phyloP scores from a whole-genome alignment of 2,888 invertebrate species.

The Tetropium fuscum region DNA sequence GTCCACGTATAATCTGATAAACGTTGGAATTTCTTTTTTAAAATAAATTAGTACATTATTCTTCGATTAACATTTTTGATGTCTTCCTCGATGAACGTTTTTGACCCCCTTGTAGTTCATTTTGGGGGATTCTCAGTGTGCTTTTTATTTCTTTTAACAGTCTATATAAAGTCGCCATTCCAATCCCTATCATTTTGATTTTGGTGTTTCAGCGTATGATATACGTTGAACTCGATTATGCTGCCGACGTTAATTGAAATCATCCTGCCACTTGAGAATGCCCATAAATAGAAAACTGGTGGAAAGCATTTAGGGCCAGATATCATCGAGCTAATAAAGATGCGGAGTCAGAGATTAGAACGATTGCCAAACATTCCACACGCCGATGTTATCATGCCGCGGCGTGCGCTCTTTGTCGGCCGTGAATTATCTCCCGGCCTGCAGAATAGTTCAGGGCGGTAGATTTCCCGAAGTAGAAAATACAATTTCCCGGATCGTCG shows the following conservation, averaged over 20 bases:
- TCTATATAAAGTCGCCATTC: no score
- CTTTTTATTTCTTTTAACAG: no score
- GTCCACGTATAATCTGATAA: no score
- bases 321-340: constrained; percentile 54
- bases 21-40: no score
- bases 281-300: background rate
- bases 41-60: no score
- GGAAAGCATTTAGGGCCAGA: constrained; percentile 4
- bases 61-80: no score
- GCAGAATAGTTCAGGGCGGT: constrained; percentile 28
- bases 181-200: no score
- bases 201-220: no score
- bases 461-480: constrained; percentile 43
- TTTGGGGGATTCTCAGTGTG: no score
- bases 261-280: background rate
- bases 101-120: no score
- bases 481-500: constrained; percentile 50
- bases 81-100: no score
- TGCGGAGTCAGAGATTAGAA: constrained; percentile 55
- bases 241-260: constrained; percentile 2
- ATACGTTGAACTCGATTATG: no score
- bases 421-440: constrained; percentile 52
- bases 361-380: constrained; percentile 56
- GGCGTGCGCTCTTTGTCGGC: constrained; percentile 44
- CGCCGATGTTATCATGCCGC: constrained; percentile 55